phyloP scores from a whole-genome alignment of 2,797 vertebrate genomes.

The Pelobates cultripes region DNA sequence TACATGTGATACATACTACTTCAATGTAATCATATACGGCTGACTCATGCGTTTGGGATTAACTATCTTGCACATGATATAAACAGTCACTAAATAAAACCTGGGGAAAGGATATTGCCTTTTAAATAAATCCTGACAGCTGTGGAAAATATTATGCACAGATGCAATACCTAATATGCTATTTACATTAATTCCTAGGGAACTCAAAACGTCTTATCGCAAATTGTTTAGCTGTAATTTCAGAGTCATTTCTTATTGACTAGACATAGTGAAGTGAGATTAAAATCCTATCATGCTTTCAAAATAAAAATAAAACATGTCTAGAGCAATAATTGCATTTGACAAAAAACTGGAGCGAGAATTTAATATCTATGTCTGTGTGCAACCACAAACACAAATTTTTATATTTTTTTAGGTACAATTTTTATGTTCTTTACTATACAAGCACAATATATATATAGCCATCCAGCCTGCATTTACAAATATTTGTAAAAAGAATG shows the following conservation, averaged over 20 bases:
- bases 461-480: no score
- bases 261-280: slow-evolving; percentile 74
- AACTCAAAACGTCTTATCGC: slow-evolving; percentile 66
- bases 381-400: neutral
- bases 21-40: slow-evolving; percentile 69
- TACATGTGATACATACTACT: slow-evolving; percentile 60
- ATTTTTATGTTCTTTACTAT: no score
- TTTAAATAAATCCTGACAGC: slow-evolving; percentile 77
- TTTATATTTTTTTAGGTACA: neutral
- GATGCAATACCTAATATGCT: slow-evolving; percentile 65
- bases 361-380: neutral
- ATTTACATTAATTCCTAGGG: slow-evolving; percentile 66
- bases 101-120: slow-evolving; percentile 75
- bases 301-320: slow-evolving; percentile 61
- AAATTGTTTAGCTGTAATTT: slow-evolving; percentile 64
- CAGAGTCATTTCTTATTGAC: slow-evolving; percentile 71
- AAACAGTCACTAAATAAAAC: slow-evolving; percentile 76
- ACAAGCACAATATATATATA: no score
- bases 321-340: slow-evolving; percentile 72
- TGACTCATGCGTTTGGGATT: slow-evolving; percentile 72
- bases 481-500: no score
- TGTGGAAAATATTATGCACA: slow-evolving; percentile 75
- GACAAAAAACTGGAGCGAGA: slow-evolving; percentile 56
- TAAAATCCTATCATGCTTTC: slow-evolving; percentile 75
- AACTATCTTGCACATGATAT: slow-evolving; percentile 70